Base-by-base conservation (phyloP, 1,140 invertebrate species). In the Procambarus clarkii region DNA sequence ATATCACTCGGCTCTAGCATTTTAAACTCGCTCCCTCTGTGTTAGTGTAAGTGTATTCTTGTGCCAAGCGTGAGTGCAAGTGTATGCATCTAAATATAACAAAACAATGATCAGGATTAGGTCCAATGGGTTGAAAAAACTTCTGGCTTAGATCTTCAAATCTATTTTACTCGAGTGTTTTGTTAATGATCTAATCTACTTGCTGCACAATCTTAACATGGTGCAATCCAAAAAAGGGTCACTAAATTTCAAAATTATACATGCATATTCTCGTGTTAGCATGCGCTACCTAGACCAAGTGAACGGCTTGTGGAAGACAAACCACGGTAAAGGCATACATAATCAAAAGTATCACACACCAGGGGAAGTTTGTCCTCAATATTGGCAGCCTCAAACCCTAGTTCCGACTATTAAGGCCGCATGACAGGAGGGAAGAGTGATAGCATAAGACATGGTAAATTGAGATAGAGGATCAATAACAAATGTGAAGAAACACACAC, bases 361-460 rank as follows among this genome's bases (percentile, higher is more conserved):
- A 93, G 91, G 15, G 92, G 92, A 24, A 93, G 90, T 85, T 92
- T 91, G 82, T 93, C 92, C 74, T 93, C 91, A 86, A 93, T 92
- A 87, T 82, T 86, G 78, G 85, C 90, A 15, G 85, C 88, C 58
- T 93, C 92, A 88, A 93, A 86, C 34, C 89, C 89, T 86, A 93
- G 91, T 46, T 89, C 92, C 87, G 91, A 83, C 92, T 93, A 90
- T 34, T 34, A 74, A 8, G 69, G 69, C 79, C 79, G 79, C 79
- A 80, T 80, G 79, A n/a, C 79, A 80, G 48, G 79, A 80, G 24
- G 54, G 48, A 24, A 58, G 46, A 58, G 79, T 80, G 79, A 80
- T 48, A 80, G 79, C 21, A 34, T 80, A 54, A 80, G 79, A 80
- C 54, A 80, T 54, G n/a, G 79, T 80, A 54, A 24, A 80, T 54